These are phyloP conservation scores for Epinotia nisella DNA, from an alignment of 2,888 invertebrate genomes.

Conservation along the genomic window DNA sequence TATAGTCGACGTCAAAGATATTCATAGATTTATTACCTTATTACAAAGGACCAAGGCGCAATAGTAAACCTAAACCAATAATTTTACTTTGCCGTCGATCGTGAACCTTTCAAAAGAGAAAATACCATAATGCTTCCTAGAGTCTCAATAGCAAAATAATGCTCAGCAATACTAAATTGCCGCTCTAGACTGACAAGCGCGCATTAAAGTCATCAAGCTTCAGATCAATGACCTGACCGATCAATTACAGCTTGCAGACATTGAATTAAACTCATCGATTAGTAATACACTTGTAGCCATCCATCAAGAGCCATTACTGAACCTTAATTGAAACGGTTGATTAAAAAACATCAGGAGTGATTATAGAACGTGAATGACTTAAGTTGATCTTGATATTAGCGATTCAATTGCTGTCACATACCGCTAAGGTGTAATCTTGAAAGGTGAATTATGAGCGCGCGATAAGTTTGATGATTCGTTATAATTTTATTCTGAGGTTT, in stretches of 20 bases:
- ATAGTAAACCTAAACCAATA: background rate
- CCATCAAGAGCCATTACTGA: conserved; percentile 33
- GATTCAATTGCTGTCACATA: conserved; percentile 13
- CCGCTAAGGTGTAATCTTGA: conserved; percentile 13
- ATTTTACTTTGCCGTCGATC: background rate
- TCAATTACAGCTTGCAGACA: conserved; percentile 11
- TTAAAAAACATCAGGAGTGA: conserved; percentile 1
- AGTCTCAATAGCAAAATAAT: conserved; percentile 11
- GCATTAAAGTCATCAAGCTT: conserved; percentile 31
- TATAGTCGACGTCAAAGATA: too few species aligned
- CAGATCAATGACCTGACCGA: conserved; percentile 26
- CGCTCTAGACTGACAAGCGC: conserved; percentile 12
- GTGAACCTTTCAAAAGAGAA: conserved; percentile 23
- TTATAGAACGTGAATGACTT: background rate
- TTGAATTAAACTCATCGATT: conserved; percentile 32
- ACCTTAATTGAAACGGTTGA: conserved; percentile 1
- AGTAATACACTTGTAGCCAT: conserved; percentile 30
- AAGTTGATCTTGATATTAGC: background rate
- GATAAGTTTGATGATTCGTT: conserved; percentile 20
- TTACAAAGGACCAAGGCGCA: too few species aligned
- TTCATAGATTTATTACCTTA: too few species aligned
- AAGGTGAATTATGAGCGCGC: conserved; percentile 18
- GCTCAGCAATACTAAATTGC: conserved; percentile 22
- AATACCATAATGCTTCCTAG: conserved; percentile 25
- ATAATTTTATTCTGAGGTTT: conserved; percentile 33